Percentiles rank a stretch among this genome's conserved stretches.
Evolutionary conservation across 2,113 vertebrate genomes (phyloP).

Genomic region (Coturnix japonica): DNA sequence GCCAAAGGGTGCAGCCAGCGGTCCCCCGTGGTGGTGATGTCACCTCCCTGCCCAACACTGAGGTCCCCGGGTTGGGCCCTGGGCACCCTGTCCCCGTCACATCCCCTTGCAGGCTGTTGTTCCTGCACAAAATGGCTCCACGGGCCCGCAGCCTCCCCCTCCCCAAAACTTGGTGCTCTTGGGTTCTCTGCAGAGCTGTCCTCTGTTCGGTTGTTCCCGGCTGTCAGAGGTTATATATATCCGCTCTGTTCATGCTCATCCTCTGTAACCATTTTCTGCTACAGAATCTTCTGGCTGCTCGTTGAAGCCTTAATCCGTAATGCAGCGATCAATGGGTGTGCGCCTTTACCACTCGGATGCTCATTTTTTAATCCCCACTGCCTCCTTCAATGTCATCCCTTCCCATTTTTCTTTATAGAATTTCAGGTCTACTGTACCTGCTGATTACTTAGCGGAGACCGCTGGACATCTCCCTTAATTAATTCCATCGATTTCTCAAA

Average conservation of each 20-base stretch:
- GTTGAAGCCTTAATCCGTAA: conserved; percentile 76
- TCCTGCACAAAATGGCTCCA: conserved; percentile 35
- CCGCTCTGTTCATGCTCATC: conserved; percentile 59
- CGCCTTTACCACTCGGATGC: conserved; percentile 71
- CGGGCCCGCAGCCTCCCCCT: accelerated
- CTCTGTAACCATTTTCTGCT: conserved; percentile 74
- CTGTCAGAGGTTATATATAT: conserved; percentile 72
- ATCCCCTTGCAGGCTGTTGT: not conserved
- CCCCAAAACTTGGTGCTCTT: conserved; percentile 31
- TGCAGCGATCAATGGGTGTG: conserved; percentile 74
- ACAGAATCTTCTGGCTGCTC: conserved; percentile 73
- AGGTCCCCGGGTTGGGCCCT: accelerated
- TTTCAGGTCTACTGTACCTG: conserved; percentile 80
- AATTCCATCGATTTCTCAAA: conserved; percentile 80
- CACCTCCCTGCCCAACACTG: accelerated
- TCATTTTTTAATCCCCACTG: conserved; percentile 79
- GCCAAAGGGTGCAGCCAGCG: not conserved
- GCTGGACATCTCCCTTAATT: conserved; percentile 82
- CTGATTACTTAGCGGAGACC: conserved; percentile 77
- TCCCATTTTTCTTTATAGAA: conserved; percentile 82
- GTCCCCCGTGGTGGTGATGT: not conserved
- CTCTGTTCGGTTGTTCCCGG: conserved; percentile 52
- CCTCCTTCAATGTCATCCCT: conserved; percentile 74
- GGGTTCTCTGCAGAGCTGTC: conserved; percentile 50
- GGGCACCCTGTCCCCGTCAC: accelerated